phyloP scores from a whole-genome alignment of 2,113 vertebrate genomes.

The Notarius quadriscutis region DNA sequence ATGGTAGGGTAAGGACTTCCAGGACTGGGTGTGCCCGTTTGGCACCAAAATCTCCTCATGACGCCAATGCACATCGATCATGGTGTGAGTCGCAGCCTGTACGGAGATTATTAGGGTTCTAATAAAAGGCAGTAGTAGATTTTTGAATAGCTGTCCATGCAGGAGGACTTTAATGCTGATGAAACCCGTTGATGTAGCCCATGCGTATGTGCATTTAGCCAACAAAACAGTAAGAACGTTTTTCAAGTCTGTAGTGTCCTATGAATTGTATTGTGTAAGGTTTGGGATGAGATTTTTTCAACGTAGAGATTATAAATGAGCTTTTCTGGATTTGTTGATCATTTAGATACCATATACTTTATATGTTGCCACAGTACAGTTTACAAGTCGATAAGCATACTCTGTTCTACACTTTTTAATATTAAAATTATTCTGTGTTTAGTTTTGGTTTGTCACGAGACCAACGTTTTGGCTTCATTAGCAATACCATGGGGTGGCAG shows the following conservation, averaged over 20 bases:
- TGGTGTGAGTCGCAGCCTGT: neutral
- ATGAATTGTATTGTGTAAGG: neutral
- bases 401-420: neutral
- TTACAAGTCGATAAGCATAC: neutral
- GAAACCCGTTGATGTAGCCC: neutral
- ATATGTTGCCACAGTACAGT: neutral
- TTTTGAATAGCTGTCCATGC: neutral
- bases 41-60: neutral
- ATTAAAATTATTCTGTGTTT: neutral
- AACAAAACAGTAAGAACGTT: neutral
- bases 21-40: constrained; percentile 15
- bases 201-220: neutral
- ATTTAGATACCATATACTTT: neutral
- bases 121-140: neutral
- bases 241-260: neutral
- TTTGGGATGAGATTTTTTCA: neutral
- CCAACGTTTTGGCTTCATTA: neutral
- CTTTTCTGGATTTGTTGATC: neutral
- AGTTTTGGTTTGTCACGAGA: neutral
- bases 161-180: neutral
- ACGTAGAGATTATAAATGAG: neutral
- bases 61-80: constrained; percentile 9
- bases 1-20: neutral
- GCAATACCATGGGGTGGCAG: neutral
- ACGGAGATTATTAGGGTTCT: neutral